These are phyloP conservation scores for Lepidothrix coronata DNA, from an alignment of 2,113 vertebrate genomes.

Conservation along the genomic window DNA sequence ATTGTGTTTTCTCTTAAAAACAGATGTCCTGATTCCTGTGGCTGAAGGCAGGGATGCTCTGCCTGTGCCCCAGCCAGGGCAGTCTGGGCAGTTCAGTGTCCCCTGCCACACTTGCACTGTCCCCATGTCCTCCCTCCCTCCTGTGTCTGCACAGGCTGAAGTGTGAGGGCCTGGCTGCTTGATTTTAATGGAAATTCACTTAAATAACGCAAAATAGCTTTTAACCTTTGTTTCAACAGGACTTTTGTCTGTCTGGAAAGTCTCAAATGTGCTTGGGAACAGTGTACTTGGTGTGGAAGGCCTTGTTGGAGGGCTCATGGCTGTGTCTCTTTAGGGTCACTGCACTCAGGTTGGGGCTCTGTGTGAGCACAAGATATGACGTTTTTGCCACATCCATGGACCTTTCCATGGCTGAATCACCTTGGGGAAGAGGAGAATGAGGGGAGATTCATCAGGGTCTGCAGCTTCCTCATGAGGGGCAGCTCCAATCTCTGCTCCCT, in stretches of 20 bases:
- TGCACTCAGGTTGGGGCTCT: background rate
- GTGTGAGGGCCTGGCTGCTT: background rate
- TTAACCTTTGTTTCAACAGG: background rate
- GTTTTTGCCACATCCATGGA: accelerated
- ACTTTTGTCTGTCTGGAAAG: background rate
- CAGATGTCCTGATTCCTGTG: background rate
- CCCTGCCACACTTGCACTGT: background rate
- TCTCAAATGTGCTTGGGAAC: background rate
- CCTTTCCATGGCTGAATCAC: background rate
- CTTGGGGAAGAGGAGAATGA: background rate
- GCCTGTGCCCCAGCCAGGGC: background rate
- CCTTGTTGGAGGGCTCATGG: background rate
- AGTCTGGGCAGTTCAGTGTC: accelerated
- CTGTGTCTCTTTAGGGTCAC: background rate
- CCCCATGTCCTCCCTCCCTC: background rate
- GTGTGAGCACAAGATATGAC: background rate
- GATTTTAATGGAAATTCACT: background rate
- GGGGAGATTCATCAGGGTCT: accelerated
- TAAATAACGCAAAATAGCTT: background rate
- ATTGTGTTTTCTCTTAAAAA: background rate
- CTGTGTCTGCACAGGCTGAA: accelerated
- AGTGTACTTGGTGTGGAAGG: background rate
- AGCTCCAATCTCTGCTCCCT: background rate
- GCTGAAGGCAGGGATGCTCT: background rate
- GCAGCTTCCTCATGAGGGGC: background rate